phyloP scores from a whole-genome alignment of 2,797 vertebrate genomes.

The Acridotheres tristis region DNA sequence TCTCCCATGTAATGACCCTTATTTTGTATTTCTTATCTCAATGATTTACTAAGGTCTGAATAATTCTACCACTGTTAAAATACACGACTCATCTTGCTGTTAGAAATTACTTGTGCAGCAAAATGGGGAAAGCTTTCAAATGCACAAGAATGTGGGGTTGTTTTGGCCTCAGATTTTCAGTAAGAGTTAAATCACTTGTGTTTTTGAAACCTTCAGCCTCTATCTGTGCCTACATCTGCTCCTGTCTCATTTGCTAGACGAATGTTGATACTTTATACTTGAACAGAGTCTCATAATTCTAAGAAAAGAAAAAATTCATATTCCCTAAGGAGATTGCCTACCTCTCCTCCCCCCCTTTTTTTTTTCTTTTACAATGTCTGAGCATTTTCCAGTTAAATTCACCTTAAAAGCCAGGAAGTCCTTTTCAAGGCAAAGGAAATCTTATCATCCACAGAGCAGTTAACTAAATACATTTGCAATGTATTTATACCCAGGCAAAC shows the following conservation, averaged over 20 bases:
- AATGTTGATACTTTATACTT: not conserved
- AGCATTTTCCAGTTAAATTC: slow-evolving; percentile 6
- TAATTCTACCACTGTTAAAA: not conserved
- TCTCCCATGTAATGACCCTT: not conserved
- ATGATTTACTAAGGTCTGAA: not conserved
- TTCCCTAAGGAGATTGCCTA: not conserved
- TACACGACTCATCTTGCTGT: not conserved
- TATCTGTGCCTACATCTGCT: not conserved
- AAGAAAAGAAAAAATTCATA: not conserved
- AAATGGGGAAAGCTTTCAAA: not conserved
- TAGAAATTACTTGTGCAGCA: not conserved
- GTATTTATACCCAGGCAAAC: not conserved
- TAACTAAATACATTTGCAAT: not conserved
- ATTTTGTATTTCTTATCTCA: not conserved
- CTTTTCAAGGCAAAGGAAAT: not conserved
- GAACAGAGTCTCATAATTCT: not conserved
- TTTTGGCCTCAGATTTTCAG: not conserved
- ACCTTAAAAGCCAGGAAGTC: not conserved
- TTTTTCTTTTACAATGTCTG: not conserved
- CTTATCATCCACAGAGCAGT: not conserved
- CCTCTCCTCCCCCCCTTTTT: fast-evolving
- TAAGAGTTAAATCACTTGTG: not conserved
- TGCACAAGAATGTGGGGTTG: fast-evolving
- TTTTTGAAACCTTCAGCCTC: not conserved
- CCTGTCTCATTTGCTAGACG: not conserved